These are phyloP conservation scores for Deilephila porcellus DNA, from an alignment of 2,888 invertebrate genomes.

Conservation along the genomic window DNA sequence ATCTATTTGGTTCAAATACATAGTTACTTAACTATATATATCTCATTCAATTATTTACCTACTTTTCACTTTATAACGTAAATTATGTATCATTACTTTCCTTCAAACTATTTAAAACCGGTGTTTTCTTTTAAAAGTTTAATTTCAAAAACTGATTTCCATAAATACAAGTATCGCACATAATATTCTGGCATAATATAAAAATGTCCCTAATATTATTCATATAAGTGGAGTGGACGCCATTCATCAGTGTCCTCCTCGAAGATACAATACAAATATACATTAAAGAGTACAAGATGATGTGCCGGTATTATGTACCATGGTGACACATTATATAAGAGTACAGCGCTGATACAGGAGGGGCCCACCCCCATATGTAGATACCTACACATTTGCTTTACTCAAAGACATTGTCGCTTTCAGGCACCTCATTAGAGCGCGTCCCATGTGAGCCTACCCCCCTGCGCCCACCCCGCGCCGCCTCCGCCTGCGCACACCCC, in stretches of 20 bases:
- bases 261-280: slow-evolving; percentile 32
- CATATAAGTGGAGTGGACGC: background rate
- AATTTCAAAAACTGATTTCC: no score
- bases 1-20: no score
- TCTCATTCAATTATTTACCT: no score
- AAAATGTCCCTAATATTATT: background rate
- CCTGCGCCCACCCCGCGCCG: slow-evolving; percentile 48
- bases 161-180: no score
- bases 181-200: background rate
- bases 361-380: slow-evolving; percentile 76
- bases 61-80: no score
- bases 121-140: no score
- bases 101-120: no score
- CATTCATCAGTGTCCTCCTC: background rate
- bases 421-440: slow-evolving; percentile 85
- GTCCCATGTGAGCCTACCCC: slow-evolving; percentile 82
- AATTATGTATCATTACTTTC: no score
- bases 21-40: no score
- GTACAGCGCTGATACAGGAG: slow-evolving; percentile 57
- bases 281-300: slow-evolving; percentile 42
- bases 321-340: slow-evolving; percentile 54
- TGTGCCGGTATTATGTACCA: slow-evolving; percentile 43
- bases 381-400: slow-evolving; percentile 83
- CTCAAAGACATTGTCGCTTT: slow-evolving; percentile 85
- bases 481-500: slow-evolving; percentile 38